A percentile compares a stretch with the other conserved stretches of the same genome.
Evolutionary conservation across 2,113 vertebrate genomes (phyloP).

Genomic region (Ptychochromis oligacanthus): DNA sequence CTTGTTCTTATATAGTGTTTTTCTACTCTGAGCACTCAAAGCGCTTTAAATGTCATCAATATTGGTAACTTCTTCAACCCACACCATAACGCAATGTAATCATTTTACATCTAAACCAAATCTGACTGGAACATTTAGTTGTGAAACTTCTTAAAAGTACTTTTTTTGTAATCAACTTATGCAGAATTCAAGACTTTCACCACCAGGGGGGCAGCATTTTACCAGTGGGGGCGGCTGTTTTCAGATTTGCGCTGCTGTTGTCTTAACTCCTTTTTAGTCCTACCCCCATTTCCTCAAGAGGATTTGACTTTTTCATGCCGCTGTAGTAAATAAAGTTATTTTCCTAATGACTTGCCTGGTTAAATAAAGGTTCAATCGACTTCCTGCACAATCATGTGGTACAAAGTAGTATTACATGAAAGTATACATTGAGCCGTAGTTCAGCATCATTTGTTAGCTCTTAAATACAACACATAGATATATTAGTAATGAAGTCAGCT

Average conservation of each 20-base stretch:
- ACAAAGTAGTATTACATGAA: too few relatives aligned
- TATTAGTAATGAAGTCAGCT: neutral
- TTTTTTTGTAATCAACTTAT: too few relatives aligned
- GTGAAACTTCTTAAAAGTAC: too few relatives aligned
- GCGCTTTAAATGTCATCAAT: too few relatives aligned
- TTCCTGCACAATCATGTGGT: too few relatives aligned
- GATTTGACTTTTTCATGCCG: neutral
- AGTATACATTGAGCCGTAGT: neutral
- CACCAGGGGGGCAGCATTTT: neutral
- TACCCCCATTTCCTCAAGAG: accelerated
- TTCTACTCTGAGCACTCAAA: too few relatives aligned
- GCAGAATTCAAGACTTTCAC: neutral
- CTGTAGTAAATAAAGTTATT: neutral
- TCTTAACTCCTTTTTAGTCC: accelerated
- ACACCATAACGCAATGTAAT: neutral
- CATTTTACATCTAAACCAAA: neutral
- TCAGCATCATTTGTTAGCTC: accelerated
- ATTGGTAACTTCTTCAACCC: neutral
- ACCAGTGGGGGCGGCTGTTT: neutral
- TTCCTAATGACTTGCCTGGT: neutral
- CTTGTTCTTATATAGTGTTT: too few relatives aligned
- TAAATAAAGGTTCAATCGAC: neutral
- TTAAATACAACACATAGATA: neutral
- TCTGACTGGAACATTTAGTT: neutral
- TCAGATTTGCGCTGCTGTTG: accelerated